Evolutionary conservation across 2,797 vertebrate species (phyloP), one percentile per base, ranked within the genome.

Genomic region (Tiaroga cobitis): DNA sequence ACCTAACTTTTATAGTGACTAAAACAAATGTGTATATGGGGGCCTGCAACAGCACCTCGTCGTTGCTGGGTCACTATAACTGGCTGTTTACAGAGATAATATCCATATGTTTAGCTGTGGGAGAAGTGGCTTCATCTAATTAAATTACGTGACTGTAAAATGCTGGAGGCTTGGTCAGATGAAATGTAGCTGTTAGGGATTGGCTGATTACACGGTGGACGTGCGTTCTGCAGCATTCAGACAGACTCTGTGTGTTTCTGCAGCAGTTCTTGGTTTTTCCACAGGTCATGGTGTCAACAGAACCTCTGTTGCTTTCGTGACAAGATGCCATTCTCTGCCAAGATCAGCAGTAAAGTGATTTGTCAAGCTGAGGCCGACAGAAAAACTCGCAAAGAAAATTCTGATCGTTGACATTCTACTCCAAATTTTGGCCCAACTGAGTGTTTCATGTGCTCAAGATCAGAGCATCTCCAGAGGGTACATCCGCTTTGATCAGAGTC

Each of bases 401-500:
- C n/a, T 72, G 8, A 69, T 81, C 24, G 21, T 81, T 70, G 46
- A 34, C n/a, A 15, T 68, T 51, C 9, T 39, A 13, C 32, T 26
- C 2, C 5, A 69, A 54, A 68, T 69, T 79, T 49, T 59, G 41
- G n/a, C 65, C 26, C 13, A 59, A 46, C 67, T 51, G 54, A 34
- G 65, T 46, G 34, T 39, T 37, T 70, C n/a, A 13, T 69, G 79
- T 54, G 79, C 46, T 84, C 29, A 49, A 65, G 24, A 67, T 26
- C 21, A 83, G 72, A 68, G 34, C 69, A 79, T 26, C 56, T 84
- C 43, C 69, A 56, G 68, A 41, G 49, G 24, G 77, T 37, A 56
- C 19, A 63, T 80, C 59, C 46, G 37, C 80, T 87, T 43, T 88
- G 81, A 81, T 73, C 80, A 63, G 90, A 81, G 81, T 83, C 80